Evolutionary conservation across 2,888 invertebrate genomes (phyloP).

Genomic region (Parnassius smintheus): DNA sequence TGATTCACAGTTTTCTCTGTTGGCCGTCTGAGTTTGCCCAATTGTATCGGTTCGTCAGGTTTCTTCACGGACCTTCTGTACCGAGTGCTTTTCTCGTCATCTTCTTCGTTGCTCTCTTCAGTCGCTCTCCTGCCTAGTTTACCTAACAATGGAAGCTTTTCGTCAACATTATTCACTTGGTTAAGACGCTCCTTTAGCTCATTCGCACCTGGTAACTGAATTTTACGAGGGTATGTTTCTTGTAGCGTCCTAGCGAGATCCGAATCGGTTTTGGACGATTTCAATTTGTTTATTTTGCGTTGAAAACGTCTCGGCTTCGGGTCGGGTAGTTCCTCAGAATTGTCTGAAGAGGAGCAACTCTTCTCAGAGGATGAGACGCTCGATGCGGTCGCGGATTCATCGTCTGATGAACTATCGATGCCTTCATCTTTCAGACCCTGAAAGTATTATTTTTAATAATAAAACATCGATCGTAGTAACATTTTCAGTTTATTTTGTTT

Average conservation of each 20-base stretch:
- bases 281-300: slow-evolving; percentile 68
- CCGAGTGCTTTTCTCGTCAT: slow-evolving; percentile 59
- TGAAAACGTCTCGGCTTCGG: slow-evolving; percentile 64
- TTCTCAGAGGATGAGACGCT: slow-evolving; percentile 74
- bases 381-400: slow-evolving; percentile 68
- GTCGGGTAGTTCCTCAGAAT: slow-evolving; percentile 66
- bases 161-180: slow-evolving; percentile 62
- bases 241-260: slow-evolving; percentile 58
- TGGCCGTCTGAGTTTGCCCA: slow-evolving; percentile 64
- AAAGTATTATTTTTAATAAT: slow-evolving; percentile 27
- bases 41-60: slow-evolving; percentile 63
- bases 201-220: slow-evolving; percentile 51
- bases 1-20: slow-evolving; percentile 46
- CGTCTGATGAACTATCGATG: slow-evolving; percentile 77
- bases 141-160: slow-evolving; percentile 58
- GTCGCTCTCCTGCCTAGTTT: slow-evolving; percentile 65
- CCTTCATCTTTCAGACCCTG: slow-evolving; percentile 79
- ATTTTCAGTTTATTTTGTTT: no score
- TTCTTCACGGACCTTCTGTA: slow-evolving; percentile 59
- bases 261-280: slow-evolving; percentile 71
- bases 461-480: no score
- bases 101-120: slow-evolving; percentile 52
- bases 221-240: slow-evolving; percentile 50
- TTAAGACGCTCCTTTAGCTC: slow-evolving; percentile 51
- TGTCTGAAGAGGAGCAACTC: slow-evolving; percentile 73